Evolutionary conservation across 2,888 invertebrate species (phyloP).

Genomic region (Argyresthia goedartella): DNA sequence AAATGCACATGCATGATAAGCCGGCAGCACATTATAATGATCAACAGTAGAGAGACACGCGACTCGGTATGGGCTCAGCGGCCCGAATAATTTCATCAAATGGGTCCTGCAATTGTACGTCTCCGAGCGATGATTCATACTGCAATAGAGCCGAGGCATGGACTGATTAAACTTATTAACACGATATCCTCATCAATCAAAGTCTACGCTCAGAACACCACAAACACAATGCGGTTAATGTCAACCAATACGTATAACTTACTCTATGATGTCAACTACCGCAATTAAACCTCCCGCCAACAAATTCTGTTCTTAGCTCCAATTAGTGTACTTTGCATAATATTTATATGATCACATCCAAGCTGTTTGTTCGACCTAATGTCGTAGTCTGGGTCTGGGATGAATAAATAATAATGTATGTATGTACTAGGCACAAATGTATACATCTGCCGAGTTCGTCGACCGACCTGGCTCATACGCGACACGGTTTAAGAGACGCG

Average conservation of each 20-base stretch:
- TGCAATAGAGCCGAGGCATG: background rate
- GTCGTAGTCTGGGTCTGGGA: background rate
- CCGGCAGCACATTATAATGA: too few species aligned
- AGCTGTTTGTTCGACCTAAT: background rate
- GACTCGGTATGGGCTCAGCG: slow-evolving; percentile 26
- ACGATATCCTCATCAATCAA: background rate
- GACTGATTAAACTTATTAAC: background rate
- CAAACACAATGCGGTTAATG: background rate
- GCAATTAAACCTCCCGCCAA: background rate
- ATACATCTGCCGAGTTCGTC: background rate
- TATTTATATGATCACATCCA: background rate
- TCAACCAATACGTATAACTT: too few species aligned
- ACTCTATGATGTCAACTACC: background rate
- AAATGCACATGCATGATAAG: too few species aligned
- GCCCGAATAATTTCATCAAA: slow-evolving; percentile 27
- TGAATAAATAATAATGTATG: background rate
- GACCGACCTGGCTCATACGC: background rate
- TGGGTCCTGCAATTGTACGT: slow-evolving; percentile 32
- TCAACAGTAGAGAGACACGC: background rate
- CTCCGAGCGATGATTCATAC: background rate
- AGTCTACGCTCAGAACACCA: background rate
- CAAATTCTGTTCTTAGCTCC: background rate
- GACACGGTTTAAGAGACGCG: slow-evolving; percentile 12
- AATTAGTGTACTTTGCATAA: background rate
- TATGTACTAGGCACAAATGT: background rate